These are phyloP conservation scores for Catocala fraxini DNA, from an alignment of 2,888 invertebrate genomes.

Conservation along the genomic window DNA sequence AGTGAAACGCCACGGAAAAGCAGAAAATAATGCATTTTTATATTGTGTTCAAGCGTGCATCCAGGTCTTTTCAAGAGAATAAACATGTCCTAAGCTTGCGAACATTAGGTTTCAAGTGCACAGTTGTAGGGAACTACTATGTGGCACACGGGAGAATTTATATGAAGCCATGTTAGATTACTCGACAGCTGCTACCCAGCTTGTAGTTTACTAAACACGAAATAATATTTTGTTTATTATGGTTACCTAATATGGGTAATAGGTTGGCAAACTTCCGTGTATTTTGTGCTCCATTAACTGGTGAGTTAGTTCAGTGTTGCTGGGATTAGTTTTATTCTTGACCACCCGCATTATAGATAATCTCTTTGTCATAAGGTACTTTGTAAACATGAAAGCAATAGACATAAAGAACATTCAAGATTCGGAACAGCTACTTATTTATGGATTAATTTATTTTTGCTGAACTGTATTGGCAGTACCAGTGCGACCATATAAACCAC, in stretches of 20 bases:
- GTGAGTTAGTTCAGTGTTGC: too few species aligned
- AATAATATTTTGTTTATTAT: background rate
- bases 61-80: conserved; percentile 58
- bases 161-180: conserved; percentile 14
- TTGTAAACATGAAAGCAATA: too few species aligned
- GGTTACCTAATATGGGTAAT: background rate
- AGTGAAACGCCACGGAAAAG: conserved; percentile 36
- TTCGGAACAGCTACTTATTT: too few species aligned
- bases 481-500: too few species aligned
- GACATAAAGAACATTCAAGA: too few species aligned
- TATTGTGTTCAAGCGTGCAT: conserved; percentile 37
- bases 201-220: background rate
- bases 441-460: too few species aligned
- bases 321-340: too few species aligned
- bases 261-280: too few species aligned
- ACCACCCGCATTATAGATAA: too few species aligned
- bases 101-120: conserved; percentile 72
- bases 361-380: too few species aligned
- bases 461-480: too few species aligned
- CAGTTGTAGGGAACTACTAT: conserved; percentile 40
- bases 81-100: conserved; percentile 65
- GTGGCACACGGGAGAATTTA: conserved; percentile 16
- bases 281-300: too few species aligned
- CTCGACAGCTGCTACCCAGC: conserved; percentile 6
- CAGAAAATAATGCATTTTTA: conserved; percentile 50